These are phyloP conservation scores for Hyles vespertilio DNA, from an alignment of 1,140 invertebrate genomes.

Conservation along the genomic window DNA sequence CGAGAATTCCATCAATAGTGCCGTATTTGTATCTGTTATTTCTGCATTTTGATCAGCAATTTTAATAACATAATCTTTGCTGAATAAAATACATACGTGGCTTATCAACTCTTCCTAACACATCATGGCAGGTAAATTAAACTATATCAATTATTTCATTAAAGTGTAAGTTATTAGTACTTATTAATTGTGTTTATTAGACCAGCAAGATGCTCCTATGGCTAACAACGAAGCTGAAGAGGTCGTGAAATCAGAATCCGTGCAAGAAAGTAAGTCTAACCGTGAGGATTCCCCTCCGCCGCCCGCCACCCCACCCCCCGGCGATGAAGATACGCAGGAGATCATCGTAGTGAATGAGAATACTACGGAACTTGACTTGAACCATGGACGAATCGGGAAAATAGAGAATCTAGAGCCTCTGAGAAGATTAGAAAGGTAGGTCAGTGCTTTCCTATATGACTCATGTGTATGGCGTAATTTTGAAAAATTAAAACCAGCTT, in stretches of 20 bases:
- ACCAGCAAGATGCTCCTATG: conserved; percentile 41
- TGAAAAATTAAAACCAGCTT: no score
- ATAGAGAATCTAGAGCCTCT: conserved; percentile 89
- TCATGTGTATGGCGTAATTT: no score
- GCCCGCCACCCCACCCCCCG: conserved; percentile 39
- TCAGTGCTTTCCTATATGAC: neutral
- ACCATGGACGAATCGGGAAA: conserved; percentile 89
- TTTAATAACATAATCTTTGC: no score
- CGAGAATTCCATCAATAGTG: no score
- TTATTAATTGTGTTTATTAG: conserved; percentile 28
- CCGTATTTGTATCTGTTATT: no score
- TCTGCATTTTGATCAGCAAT: no score
- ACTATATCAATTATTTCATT: neutral
- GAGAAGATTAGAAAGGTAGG: conserved; percentile 81
- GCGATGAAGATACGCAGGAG: conserved; percentile 56
- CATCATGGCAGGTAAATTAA: conserved; percentile 9
- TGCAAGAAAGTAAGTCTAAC: conserved; percentile 15
- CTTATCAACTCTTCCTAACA: neutral
- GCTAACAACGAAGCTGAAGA: conserved; percentile 34
- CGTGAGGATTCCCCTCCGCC: conserved; percentile 36
- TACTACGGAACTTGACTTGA: conserved; percentile 82
- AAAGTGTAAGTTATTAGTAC: neutral
- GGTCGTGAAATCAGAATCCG: conserved; percentile 15
- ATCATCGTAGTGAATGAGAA: conserved; percentile 65
- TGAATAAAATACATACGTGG: no score